phyloP scores from a whole-genome alignment of 2,888 invertebrate species.

The Monopis laevigella region DNA sequence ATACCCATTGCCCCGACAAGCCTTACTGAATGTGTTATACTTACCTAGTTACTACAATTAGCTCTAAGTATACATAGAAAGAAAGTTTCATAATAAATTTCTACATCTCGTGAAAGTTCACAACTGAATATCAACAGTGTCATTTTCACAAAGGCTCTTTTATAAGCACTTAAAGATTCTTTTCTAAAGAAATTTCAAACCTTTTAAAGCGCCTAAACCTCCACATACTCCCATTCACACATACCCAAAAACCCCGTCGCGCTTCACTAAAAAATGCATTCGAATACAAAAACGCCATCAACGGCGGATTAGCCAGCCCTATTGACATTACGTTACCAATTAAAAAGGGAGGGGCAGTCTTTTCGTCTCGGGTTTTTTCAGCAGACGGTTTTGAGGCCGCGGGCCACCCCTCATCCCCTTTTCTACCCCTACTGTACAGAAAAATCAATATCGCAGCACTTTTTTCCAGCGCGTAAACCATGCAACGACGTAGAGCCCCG shows the following conservation, averaged over 20 bases:
- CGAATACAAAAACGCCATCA: slow-evolving; percentile 62
- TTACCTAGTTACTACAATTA: too few relatives aligned
- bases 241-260: not conserved
- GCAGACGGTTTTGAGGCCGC: slow-evolving; percentile 67
- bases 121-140: not conserved
- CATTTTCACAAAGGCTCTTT: not conserved
- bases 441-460: slow-evolving; percentile 70
- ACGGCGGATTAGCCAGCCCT: slow-evolving; percentile 59
- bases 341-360: slow-evolving; percentile 66
- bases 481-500: slow-evolving; percentile 50
- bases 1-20: too few relatives aligned
- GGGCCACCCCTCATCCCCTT: slow-evolving; percentile 34
- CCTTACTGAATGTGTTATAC: too few relatives aligned
- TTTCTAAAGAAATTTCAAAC: too few relatives aligned
- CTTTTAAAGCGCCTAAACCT: not conserved
- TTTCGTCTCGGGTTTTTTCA: slow-evolving; percentile 67
- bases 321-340: slow-evolving; percentile 68
- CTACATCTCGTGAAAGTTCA: slow-evolving; percentile 3
- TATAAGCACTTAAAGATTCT: too few relatives aligned
- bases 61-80: too few relatives aligned
- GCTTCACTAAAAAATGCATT: slow-evolving; percentile 52
- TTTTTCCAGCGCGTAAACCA: slow-evolving; percentile 69
- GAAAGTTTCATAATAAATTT: too few relatives aligned
- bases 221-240: not conserved
- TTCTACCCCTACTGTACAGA: slow-evolving; percentile 55